Conservation (phyloP, 2,888 invertebrate species). For the Candidula unifasciata region DNA sequence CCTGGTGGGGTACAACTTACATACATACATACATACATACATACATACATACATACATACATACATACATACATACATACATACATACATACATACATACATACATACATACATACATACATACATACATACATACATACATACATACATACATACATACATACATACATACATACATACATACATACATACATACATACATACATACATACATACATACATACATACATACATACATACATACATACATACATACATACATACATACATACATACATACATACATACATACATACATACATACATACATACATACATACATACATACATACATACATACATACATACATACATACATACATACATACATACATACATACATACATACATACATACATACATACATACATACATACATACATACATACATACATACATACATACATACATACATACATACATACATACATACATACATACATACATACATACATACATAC, state of each 20-base stretch:
- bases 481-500: conserved; percentile 17
- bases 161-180: background rate
- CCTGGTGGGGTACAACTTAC: no score
- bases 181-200: conserved; percentile 9
- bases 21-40: no score
- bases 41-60: no score
- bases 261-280: conserved; percentile 33
- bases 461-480: background rate
- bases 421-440: background rate
- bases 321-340: conserved; percentile 38
- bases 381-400: conserved; percentile 27
- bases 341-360: conserved; percentile 29
- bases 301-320: conserved; percentile 32
- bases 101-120: no score
- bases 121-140: no score
- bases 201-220: conserved; percentile 42
- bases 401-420: conserved; percentile 11
- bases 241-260: conserved; percentile 27
- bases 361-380: conserved; percentile 28
- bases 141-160: no score
- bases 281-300: conserved; percentile 22
- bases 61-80: no score
- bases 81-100: no score
- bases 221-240: conserved; percentile 36
- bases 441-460: no score